These are phyloP conservation scores for Neogale vison DNA, from an alignment of 2,113 vertebrate genomes.

Conservation along the genomic window DNA sequence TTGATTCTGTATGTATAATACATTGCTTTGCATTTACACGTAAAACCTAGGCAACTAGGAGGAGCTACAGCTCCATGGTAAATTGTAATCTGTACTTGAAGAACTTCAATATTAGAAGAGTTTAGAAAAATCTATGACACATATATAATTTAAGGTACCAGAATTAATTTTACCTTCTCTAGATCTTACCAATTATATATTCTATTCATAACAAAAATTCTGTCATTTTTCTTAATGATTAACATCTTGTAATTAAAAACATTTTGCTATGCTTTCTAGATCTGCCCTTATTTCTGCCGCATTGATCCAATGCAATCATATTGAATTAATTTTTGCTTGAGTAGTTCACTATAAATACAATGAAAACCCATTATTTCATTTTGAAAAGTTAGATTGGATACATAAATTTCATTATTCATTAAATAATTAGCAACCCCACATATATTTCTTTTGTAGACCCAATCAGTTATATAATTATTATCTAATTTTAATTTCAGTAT, in stretches of 20 bases:
- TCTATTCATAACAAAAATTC: conserved; percentile 50
- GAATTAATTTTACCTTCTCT: conserved; percentile 1
- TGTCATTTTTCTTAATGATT: conserved; percentile 60
- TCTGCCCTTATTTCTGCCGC: conserved; percentile 39
- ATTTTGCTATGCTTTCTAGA: conserved; percentile 58
- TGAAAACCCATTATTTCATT: conserved; percentile 68
- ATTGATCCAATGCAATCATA: conserved; percentile 60
- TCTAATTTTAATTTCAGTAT: background rate
- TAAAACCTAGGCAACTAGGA: conserved; percentile 40
- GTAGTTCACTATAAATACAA: conserved; percentile 65
- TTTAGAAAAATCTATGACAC: conserved; percentile 1
- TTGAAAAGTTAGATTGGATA: conserved; percentile 55
- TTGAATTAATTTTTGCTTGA: conserved; percentile 74
- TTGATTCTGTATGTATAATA: background rate
- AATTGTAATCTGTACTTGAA: background rate
- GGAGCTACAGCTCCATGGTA: conserved; percentile 45
- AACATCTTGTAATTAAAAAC: conserved; percentile 76
- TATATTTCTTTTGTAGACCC: background rate
- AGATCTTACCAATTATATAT: conserved; percentile 15
- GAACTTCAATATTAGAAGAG: background rate
- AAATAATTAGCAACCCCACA: conserved; percentile 49
- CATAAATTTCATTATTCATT: conserved; percentile 72
- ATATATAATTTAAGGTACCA: conserved; percentile 16
- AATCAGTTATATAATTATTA: background rate
- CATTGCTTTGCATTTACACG: background rate